Evolutionary conservation across 2,113 vertebrate species (phyloP), one percentile per base, ranked within the genome.

Genomic region (Garra rufa): DNA sequence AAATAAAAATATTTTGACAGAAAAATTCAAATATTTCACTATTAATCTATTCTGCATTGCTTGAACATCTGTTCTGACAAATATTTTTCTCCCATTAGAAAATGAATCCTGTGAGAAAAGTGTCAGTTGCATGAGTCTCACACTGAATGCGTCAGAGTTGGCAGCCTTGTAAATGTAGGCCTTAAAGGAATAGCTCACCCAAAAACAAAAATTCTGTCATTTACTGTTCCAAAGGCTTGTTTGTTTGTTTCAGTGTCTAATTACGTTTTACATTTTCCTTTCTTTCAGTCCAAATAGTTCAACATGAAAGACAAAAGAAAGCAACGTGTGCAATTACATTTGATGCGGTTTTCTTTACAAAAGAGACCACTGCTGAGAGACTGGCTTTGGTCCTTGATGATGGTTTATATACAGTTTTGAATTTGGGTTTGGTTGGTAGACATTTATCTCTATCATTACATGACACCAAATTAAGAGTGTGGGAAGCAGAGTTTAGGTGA

Each of bases 351-450:
- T n/a, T n/a, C n/a, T n/a, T n/a, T n/a, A n/a, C n/a, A n/a, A n/a
- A n/a, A n/a, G 48, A 55, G 24, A 28, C 50, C 34, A 55, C 4
- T 13, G 19, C 10, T 38, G 75, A 57, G 26, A 1, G 6, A 6
- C 28, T 76, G 26, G 50, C 28, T 57, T 76, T 76, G 15, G 28
- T 76, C 28, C 17, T 76, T 76, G 14, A 14, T 3, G 19, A 50
- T 17, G 75, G 13, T 76, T 48, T 76, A 48, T 34, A 57, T 69
- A 38, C 5, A 38, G 67, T 41, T 70, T 70, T 69, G 65, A 14
- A 55, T 69, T 17, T 19, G 6, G 30, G 19, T 70, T 41, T 70
- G 34, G 30, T 21, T 41, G 34, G 38, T 9, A 19, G 67, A 1
- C 34, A 41, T 41, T 70, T 70, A 9, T 70, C 30, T 21, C 19